A percentile compares a stretch with the other conserved stretches of the same genome.
These are phyloP conservation scores for Fissipunctia ypsillon DNA, from an alignment of 2,888 invertebrate species.

Conservation along the genomic window DNA sequence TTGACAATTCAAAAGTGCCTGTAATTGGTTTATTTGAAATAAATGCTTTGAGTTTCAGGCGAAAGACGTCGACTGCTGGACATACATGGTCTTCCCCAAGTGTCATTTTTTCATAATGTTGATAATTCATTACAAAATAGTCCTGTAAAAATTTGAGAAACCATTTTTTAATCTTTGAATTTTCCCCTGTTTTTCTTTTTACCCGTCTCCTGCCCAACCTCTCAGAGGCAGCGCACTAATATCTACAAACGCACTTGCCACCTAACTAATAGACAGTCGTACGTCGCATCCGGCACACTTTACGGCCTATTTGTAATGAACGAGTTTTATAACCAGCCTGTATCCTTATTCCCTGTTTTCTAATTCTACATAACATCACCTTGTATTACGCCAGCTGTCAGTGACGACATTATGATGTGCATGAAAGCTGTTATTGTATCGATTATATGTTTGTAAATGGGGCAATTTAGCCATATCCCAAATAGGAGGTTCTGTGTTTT, in stretches of 20 bases:
- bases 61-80: too few relatives aligned
- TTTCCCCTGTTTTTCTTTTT: too few relatives aligned
- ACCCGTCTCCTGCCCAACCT: neutral
- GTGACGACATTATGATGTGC: constrained; percentile 70
- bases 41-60: too few relatives aligned
- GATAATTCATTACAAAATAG: too few relatives aligned
- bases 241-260: constrained; percentile 50
- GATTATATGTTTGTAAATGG: neutral
- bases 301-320: constrained; percentile 87
- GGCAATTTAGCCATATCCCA: neutral
- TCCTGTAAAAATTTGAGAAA: too few relatives aligned
- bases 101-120: too few relatives aligned
- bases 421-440: constrained; percentile 15
- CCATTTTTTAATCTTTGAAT: too few relatives aligned
- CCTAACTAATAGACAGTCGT: constrained; percentile 66
- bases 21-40: too few relatives aligned
- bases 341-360: constrained; percentile 79
- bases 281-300: constrained; percentile 80
- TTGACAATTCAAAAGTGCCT: too few relatives aligned
- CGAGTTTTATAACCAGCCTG: constrained; percentile 82
- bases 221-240: constrained; percentile 50
- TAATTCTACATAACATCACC: constrained; percentile 68
- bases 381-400: constrained; percentile 75
- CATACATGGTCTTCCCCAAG: too few relatives aligned
- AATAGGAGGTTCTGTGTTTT: neutral